Evolutionary conservation across 2,113 vertebrate species (phyloP).

Genomic region (Hymenochirus boettgeri): DNA sequence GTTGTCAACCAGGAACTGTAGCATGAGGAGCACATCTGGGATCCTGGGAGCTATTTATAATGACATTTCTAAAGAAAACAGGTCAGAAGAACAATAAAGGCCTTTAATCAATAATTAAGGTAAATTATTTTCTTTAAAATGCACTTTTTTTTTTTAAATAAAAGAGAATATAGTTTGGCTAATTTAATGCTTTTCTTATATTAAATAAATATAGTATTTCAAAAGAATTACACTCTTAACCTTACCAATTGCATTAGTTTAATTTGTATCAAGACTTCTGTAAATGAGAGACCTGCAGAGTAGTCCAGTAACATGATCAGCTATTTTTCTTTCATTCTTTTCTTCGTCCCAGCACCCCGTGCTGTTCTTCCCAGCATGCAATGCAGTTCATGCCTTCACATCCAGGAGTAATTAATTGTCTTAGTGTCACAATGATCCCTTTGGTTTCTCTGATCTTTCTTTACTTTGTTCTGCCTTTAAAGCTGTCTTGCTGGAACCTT

Average conservation of each 20-base stretch:
- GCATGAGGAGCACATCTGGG: no score
- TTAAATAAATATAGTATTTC: neutral
- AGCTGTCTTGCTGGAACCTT: constrained; percentile 57
- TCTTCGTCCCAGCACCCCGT: constrained; percentile 56
- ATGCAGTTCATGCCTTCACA: constrained; percentile 63
- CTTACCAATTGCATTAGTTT: constrained; percentile 46
- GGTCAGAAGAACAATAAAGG: no score
- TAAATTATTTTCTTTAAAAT: no score
- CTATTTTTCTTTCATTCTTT: constrained; percentile 54
- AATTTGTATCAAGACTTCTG: constrained; percentile 45
- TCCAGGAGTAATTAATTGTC: constrained; percentile 74
- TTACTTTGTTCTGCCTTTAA: constrained; percentile 67
- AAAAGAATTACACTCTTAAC: neutral
- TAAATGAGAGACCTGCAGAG: constrained; percentile 45
- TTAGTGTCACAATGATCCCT: constrained; percentile 59
- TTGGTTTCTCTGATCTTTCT: constrained; percentile 65
- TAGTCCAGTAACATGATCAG: constrained; percentile 55
- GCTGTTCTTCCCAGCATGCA: constrained; percentile 62
- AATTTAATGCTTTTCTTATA: no score
- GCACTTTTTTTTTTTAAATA: no score
- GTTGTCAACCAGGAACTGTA: no score
- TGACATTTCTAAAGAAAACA: no score
- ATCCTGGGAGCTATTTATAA: no score
- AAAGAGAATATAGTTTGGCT: no score
- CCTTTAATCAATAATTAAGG: no score